Evolutionary conservation across 1,140 invertebrate species (phyloP), one percentile per base, ranked within the genome.

Genomic region (Zaprionus ghesquierei): DNA sequence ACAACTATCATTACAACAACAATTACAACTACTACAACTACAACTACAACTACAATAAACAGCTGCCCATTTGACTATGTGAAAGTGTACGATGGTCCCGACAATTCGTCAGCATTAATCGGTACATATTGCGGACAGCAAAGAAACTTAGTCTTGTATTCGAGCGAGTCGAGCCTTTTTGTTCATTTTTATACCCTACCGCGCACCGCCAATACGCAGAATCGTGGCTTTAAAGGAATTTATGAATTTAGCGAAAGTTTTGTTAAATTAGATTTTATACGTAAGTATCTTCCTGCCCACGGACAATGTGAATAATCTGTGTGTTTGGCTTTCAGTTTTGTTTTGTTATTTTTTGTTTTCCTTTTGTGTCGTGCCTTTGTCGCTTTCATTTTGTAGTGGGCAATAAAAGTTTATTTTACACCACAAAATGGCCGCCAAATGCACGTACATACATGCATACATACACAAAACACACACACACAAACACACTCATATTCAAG

Each of bases 41-140:
- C 51, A 74, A 79, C 69, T n/a, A 65, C 63, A 74, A 80, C 92
- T 92, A 62, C 20, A 65, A 59, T 5, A 41, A 58, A 77, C 75
- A 99, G 98, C 92, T 99, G 99, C 94, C 99, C 99, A 60, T 99
- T 99, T 94, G 99, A 99, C 93, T 98, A 96, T 93, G 96, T 99
- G 66, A 97, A 97, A 93, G 96, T 99, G 62, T 99, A 97, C 93
- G 99, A 99, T 93, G 99, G 99, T 65, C 93, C 95, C 58, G 95
- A 97, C 87, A 96, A 96, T 92, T 94, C 95, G 50, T 95, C 96
- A 77, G 96, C 97, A 33, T 95, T 98, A 80, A 99, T 99, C 91
- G 97, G 98, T 81, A 99, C 97, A 62, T 99, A 99, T 92, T 99
- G 99, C 93, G 98, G 98, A 72, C 98, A 99, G 93, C 98, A 99